phyloP scores from a whole-genome alignment of 2,797 vertebrate species.

The Gallinago stenura region DNA sequence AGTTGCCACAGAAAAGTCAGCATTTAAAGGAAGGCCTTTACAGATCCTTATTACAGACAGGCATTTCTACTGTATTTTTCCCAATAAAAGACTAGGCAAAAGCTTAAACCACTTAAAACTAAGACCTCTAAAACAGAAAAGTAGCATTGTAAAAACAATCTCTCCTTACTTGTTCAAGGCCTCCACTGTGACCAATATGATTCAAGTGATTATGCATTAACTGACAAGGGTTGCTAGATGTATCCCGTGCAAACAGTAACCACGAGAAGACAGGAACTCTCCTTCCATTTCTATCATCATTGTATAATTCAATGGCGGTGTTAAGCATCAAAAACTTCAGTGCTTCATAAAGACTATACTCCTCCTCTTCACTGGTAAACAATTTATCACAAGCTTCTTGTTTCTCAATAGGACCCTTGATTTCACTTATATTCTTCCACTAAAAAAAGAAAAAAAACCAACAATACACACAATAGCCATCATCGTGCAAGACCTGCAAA shows the following conservation, averaged over 20 bases:
- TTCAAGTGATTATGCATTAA: conserved; percentile 95
- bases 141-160: background rate
- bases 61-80: background rate
- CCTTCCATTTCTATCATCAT: conserved; percentile 81
- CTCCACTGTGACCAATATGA: conserved; percentile 91
- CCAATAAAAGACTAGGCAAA: background rate
- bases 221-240: conserved; percentile 87
- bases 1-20: background rate
- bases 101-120: background rate
- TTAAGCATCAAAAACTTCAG: conserved; percentile 95
- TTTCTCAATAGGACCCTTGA: conserved; percentile 78
- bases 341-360: conserved; percentile 93
- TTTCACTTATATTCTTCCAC: conserved; percentile 87
- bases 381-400: conserved; percentile 86
- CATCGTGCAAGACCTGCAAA: background rate
- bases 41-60: background rate
- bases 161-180: conserved; percentile 92
- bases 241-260: conserved; percentile 95
- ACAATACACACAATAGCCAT: background rate
- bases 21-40: background rate
- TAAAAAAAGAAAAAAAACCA: conserved; percentile 43
- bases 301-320: conserved; percentile 87
- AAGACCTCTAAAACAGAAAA: background rate
- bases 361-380: conserved; percentile 91
- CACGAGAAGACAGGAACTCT: conserved; percentile 95